Conservation (phyloP, 64 coral and sea anemone genomes). For the Astreopora myriophthalma region DNA sequence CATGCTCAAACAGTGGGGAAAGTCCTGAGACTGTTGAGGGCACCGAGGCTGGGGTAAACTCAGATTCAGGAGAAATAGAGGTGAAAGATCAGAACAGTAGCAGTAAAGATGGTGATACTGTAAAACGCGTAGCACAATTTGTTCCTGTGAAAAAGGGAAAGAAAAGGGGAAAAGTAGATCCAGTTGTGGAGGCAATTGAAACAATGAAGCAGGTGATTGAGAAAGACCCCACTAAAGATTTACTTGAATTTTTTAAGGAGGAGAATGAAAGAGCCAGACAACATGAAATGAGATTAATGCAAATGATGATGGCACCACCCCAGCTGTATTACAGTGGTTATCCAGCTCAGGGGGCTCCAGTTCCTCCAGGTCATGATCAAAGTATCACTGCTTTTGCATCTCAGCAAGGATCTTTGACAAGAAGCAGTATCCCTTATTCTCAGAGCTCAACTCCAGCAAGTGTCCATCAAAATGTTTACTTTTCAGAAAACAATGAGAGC, state of each 20-base stretch:
- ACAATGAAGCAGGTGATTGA: background rate
- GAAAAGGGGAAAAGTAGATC: background rate
- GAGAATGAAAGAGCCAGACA: background rate
- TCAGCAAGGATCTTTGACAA: constrained; percentile 49
- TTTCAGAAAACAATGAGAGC: constrained; percentile 45
- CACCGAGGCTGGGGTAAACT: too few relatives aligned
- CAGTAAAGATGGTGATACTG: too few relatives aligned
- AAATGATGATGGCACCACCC: constrained; percentile 14
- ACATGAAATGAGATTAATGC: constrained; percentile 4
- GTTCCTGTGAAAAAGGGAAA: too few relatives aligned
- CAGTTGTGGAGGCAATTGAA: background rate
- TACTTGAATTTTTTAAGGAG: background rate
- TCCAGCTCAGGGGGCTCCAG: constrained; percentile 60
- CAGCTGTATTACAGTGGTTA: constrained; percentile 54
- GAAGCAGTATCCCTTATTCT: constrained; percentile 46
- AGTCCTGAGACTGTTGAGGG: too few relatives aligned
- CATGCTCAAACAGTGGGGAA: too few relatives aligned
- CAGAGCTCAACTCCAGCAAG: constrained; percentile 43
- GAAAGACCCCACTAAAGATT: constrained; percentile 9
- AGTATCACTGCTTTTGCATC: constrained; percentile 38
- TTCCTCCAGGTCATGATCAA: constrained; percentile 59
- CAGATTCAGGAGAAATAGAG: too few relatives aligned
- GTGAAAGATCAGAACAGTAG: too few relatives aligned
- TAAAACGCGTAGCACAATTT: too few relatives aligned
- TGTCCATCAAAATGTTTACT: constrained; percentile 29